Percentiles rank a stretch among this genome's conserved stretches.
Evolutionary conservation across 2,888 invertebrate genomes (phyloP).

Genomic region (Scrobipalpa costella): DNA sequence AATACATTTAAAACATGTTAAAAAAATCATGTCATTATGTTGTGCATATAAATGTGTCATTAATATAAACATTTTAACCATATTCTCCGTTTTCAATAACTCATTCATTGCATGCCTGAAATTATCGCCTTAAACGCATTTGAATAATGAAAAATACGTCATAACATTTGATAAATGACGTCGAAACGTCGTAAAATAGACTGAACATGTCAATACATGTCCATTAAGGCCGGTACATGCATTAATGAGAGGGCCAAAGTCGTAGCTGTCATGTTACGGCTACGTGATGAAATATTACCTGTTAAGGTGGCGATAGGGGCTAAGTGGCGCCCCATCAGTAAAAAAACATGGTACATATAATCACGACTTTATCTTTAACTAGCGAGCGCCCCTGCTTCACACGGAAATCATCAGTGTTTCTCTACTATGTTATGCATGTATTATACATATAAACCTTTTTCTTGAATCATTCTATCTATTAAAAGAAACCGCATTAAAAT

Average conservation of each 20-base stretch:
- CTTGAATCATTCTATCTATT: no score
- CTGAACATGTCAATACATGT: conserved; percentile 50
- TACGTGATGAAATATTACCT: conserved; percentile 11
- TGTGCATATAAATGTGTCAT: no score
- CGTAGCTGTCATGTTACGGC: not conserved
- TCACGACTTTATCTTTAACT: no score
- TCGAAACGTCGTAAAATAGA: conserved; percentile 15
- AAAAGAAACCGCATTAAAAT: no score
- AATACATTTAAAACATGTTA: no score
- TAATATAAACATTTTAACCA: not conserved
- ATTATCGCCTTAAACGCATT: not conserved
- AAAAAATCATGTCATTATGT: no score
- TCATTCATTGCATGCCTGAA: not conserved
- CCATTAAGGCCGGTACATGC: conserved; percentile 56
- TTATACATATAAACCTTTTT: no score
- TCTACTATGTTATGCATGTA: no score
- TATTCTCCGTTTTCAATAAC: not conserved
- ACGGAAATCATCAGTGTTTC: no score
- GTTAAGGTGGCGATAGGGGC: no score
- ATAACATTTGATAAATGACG: conserved; percentile 3
- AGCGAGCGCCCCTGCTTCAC: no score
- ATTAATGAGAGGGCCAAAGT: conserved; percentile 51
- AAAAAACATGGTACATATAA: no score
- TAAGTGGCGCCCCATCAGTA: not conserved
- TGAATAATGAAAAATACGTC: conserved; percentile 15